A percentile compares a stretch with the other conserved stretches of the same genome.
Conservation (phyloP, 2,888 invertebrate species). For the Chorisops tibialis region DNA sequence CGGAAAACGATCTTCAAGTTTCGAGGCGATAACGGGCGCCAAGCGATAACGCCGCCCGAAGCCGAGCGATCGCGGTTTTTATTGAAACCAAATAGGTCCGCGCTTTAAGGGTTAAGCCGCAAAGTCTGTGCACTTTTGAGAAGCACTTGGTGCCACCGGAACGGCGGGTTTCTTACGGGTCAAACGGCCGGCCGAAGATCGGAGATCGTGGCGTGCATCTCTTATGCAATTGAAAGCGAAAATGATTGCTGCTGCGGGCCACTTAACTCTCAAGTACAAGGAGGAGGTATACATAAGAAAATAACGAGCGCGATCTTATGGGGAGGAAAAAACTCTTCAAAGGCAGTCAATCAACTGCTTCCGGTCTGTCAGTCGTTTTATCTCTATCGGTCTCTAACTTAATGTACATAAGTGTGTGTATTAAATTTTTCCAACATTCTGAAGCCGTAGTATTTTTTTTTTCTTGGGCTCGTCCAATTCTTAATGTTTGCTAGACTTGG, state of each 20-base stretch:
- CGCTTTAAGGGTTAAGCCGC: too few relatives aligned
- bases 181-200: slow-evolving; percentile 14
- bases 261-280: background rate
- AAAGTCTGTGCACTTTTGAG: too few relatives aligned
- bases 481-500: too few relatives aligned
- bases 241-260: too few relatives aligned
- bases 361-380: slow-evolving; percentile 27
- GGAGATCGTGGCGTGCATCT: slow-evolving; percentile 15
- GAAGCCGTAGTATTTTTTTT: too few relatives aligned
- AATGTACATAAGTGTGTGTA: background rate
- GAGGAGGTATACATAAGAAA: background rate
- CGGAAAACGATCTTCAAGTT: slow-evolving; percentile 19
- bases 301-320: background rate
- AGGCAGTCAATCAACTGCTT: slow-evolving; percentile 32
- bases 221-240: background rate
- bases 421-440: too few relatives aligned
- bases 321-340: slow-evolving; percentile 17
- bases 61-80: background rate
- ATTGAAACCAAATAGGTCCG: too few relatives aligned
- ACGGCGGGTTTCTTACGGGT: too few relatives aligned
- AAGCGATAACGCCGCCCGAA: slow-evolving; percentile 1
- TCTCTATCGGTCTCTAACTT: too few relatives aligned
- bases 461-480: too few relatives aligned
- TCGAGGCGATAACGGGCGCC: slow-evolving; percentile 14
- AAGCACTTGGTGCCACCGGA: too few relatives aligned